These are phyloP conservation scores for Indicator maculatus DNA, from an alignment of 2,113 vertebrate species.

Conservation along the genomic window DNA sequence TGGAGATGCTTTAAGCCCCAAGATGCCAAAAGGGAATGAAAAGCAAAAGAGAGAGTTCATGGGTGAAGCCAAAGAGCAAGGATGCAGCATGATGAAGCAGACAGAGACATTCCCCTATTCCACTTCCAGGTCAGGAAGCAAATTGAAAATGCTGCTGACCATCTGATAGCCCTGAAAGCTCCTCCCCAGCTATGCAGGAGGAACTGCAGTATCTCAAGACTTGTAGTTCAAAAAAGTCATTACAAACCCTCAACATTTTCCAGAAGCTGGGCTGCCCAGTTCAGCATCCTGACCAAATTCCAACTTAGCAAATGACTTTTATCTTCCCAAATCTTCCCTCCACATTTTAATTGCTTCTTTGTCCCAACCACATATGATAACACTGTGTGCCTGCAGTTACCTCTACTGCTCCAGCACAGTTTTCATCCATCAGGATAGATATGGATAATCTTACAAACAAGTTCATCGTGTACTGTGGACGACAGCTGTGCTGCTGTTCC, in stretches of 20 bases:
- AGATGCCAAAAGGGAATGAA: conserved; percentile 1
- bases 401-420: background rate
- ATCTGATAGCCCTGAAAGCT: fast-evolving
- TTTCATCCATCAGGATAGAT: background rate
- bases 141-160: background rate
- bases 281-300: background rate
- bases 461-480: fast-evolving
- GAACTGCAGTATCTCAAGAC: background rate
- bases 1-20: background rate
- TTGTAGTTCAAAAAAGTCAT: background rate
- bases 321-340: background rate
- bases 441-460: background rate
- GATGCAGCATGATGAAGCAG: background rate
- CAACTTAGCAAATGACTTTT: background rate
- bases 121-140: background rate
- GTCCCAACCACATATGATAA: fast-evolving
- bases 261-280: background rate
- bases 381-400: background rate
- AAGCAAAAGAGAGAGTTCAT: background rate
- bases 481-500: fast-evolving
- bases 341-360: background rate
- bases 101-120: background rate
- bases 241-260: background rate
- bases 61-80: background rate
- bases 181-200: background rate